These are phyloP conservation scores for Idaea aversata DNA, from an alignment of 2,888 invertebrate species.

Conservation along the genomic window DNA sequence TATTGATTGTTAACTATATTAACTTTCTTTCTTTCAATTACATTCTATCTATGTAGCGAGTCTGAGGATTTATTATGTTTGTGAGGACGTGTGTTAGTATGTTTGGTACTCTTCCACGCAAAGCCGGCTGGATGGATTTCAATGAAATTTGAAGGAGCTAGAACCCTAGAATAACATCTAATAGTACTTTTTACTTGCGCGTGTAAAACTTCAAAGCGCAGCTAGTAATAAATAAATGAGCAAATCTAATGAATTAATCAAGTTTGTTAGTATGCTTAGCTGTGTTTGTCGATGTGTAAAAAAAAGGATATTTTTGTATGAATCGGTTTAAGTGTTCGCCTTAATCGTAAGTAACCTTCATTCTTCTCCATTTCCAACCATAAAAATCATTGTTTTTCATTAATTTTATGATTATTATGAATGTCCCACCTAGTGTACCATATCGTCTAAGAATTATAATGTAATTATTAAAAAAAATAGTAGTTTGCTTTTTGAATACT, in stretches of 20 bases:
- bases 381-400: slow-evolving; percentile 15
- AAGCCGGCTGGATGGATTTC: background rate
- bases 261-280: slow-evolving; percentile 60
- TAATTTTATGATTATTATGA: slow-evolving; percentile 33
- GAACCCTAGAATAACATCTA: background rate
- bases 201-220: background rate
- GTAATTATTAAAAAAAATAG: slow-evolving; percentile 25
- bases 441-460: slow-evolving; percentile 58
- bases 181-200: background rate
- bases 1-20: background rate
- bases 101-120: background rate
- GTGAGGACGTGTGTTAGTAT: background rate
- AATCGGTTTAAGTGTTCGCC: slow-evolving; percentile 64
- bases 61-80: background rate
- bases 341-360: slow-evolving; percentile 50
- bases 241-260: slow-evolving; percentile 24
- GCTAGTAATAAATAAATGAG: slow-evolving; percentile 3
- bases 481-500: slow-evolving; percentile 33
- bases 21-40: background rate
- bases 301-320: slow-evolving; percentile 79
- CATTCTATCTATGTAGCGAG: background rate
- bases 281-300: slow-evolving; percentile 66
- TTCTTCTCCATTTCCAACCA: slow-evolving; percentile 21
- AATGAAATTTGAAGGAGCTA: background rate
- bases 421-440: slow-evolving; percentile 72